A percentile compares a stretch with the other conserved stretches of the same genome.
Evolutionary conservation across 2,888 invertebrate genomes (phyloP).

Genomic region (Chrysolina haemoptera): DNA sequence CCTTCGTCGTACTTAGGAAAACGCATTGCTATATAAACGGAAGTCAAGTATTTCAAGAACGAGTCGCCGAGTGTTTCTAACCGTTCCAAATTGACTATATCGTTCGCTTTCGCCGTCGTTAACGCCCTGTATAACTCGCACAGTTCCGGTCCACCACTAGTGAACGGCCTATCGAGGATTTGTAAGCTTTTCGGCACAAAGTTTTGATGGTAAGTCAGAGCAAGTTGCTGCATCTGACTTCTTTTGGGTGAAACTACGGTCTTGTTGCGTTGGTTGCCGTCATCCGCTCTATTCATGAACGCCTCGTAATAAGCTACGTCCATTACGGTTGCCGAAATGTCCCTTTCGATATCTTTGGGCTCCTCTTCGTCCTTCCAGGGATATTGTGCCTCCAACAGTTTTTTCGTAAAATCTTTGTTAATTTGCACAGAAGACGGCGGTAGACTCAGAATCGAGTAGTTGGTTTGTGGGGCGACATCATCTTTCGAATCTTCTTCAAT

Average conservation of each 20-base stretch:
- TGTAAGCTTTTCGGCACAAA: constrained; percentile 52
- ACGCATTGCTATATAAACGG: constrained; percentile 80
- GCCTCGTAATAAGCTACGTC: constrained; percentile 81
- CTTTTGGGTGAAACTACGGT: constrained; percentile 17
- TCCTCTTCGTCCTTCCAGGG: constrained; percentile 74
- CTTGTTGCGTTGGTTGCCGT: constrained; percentile 33
- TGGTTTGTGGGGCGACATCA: constrained; percentile 31
- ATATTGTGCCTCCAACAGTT: constrained; percentile 70
- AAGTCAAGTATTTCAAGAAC: constrained; percentile 85
- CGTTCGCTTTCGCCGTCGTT: constrained; percentile 81
- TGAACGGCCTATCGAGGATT: constrained; percentile 44
- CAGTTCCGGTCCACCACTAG: constrained; percentile 70
- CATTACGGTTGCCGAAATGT: constrained; percentile 75
- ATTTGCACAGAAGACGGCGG: constrained; percentile 31
- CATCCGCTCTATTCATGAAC: constrained; percentile 70
- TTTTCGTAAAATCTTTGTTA: constrained; percentile 65
- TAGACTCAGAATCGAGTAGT: not conserved
- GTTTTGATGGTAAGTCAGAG: constrained; percentile 50
- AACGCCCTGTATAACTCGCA: constrained; percentile 72
- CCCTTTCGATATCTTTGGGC: constrained; percentile 79
- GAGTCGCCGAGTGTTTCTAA: constrained; percentile 93
- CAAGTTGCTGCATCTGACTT: constrained; percentile 13
- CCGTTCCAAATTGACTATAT: constrained; percentile 85
- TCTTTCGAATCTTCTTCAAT: constrained; percentile 50
- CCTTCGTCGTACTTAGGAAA: constrained; percentile 85